Evolutionary conservation across 2,888 invertebrate species (phyloP).

Genomic region (Caenorhabditis japonica): DNA sequence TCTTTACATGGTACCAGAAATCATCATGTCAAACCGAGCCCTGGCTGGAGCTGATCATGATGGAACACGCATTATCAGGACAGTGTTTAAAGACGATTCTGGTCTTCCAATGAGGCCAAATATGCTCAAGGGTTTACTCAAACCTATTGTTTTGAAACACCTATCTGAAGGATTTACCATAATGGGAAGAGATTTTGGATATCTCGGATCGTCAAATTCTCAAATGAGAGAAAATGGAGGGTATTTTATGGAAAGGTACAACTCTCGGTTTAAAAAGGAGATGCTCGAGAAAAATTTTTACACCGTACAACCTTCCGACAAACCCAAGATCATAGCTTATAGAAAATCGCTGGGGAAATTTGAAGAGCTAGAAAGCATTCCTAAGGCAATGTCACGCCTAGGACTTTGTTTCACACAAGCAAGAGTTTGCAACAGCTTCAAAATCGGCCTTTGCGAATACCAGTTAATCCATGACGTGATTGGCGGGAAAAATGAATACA

Average conservation of each 20-base stretch:
- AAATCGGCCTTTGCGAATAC: not conserved
- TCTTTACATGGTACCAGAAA: slow-evolving; percentile 70
- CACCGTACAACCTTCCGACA: not conserved
- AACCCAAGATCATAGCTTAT: slow-evolving; percentile 30
- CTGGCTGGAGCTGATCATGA: slow-evolving; percentile 62
- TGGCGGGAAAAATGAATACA: slow-evolving; percentile 32
- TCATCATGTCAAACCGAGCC: slow-evolving; percentile 75
- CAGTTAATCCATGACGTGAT: slow-evolving; percentile 1
- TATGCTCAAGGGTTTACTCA: slow-evolving; percentile 44
- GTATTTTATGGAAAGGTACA: slow-evolving; percentile 61
- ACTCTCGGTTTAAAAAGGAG: not conserved
- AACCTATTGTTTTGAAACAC: slow-evolving; percentile 36
- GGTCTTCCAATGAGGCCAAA: slow-evolving; percentile 47
- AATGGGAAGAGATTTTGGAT: slow-evolving; percentile 60
- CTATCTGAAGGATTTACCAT: slow-evolving; percentile 62
- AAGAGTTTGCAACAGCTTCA: slow-evolving; percentile 5
- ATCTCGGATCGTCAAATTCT: slow-evolving; percentile 75
- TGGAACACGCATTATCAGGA: slow-evolving; percentile 64
- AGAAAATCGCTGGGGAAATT: slow-evolving; percentile 33
- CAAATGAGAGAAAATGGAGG: slow-evolving; percentile 76
- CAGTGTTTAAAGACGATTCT: slow-evolving; percentile 62
- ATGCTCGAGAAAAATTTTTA: not conserved
- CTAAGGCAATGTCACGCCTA: slow-evolving; percentile 77
- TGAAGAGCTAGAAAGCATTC: slow-evolving; percentile 57
- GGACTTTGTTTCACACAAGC: slow-evolving; percentile 77